phyloP scores from a whole-genome alignment of 2,113 vertebrate species.

The Lagenorhynchus albirostris region DNA sequence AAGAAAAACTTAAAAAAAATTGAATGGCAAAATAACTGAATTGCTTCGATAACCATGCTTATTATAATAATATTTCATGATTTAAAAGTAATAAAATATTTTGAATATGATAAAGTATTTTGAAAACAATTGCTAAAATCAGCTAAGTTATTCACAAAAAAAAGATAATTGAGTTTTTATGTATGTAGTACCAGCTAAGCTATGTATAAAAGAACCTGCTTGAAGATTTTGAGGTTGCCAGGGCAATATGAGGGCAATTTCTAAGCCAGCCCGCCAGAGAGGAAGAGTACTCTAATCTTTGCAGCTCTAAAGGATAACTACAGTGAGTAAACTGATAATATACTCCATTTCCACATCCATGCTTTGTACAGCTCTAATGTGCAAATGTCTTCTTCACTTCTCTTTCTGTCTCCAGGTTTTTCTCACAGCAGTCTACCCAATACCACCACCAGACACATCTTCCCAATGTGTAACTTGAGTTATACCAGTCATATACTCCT shows the following conservation, averaged over 20 bases:
- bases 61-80: background rate
- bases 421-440: background rate
- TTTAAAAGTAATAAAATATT: background rate
- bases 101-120: background rate
- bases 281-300: background rate
- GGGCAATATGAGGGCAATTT: background rate
- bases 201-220: background rate
- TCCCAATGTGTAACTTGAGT: background rate
- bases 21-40: background rate
- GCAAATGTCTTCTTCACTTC: background rate
- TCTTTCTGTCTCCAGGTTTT: background rate
- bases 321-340: background rate
- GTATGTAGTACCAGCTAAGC: background rate
- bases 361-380: background rate
- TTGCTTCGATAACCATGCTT: background rate
- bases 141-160: background rate
- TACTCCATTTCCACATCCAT: background rate
- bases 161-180: background rate
- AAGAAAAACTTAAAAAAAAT: background rate
- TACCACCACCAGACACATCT: background rate
- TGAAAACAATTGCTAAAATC: background rate
- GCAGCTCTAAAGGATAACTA: background rate
- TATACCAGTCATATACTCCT: background rate
- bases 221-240: background rate
- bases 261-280: background rate